A percentile compares a stretch with the other conserved stretches of the same genome.
These are phyloP conservation scores for Formica aserva DNA, from an alignment of 2,888 invertebrate genomes.

Conservation along the genomic window DNA sequence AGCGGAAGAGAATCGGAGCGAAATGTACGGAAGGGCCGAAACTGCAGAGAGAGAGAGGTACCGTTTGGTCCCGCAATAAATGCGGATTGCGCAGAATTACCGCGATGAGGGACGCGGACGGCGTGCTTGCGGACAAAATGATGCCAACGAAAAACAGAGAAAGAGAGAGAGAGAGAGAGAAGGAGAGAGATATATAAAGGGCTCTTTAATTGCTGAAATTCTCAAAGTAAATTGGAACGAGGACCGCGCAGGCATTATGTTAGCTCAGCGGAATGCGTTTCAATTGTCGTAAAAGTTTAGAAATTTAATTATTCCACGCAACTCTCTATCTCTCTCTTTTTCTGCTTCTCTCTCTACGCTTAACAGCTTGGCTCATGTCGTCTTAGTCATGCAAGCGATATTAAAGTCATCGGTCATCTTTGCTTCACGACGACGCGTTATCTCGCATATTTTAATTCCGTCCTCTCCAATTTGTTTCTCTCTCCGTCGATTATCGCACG, in stretches of 20 bases:
- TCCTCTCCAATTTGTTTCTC: conserved; percentile 56
- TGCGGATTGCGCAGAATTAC: conserved; percentile 60
- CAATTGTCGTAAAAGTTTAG: conserved; percentile 72
- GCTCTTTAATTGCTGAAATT: conserved; percentile 77
- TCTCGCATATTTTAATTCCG: conserved; percentile 50
- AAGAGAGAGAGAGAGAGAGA: conserved; percentile 41
- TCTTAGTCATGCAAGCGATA: conserved; percentile 50
- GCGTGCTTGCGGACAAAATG: conserved; percentile 33
- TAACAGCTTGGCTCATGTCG: conserved; percentile 9
- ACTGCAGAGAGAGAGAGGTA: conserved; percentile 22
- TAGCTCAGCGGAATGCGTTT: conserved; percentile 59
- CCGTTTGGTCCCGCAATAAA: conserved; percentile 43
- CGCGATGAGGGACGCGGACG: conserved; percentile 35
- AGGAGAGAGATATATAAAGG: conserved; percentile 10
- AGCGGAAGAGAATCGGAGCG: conserved; percentile 3
- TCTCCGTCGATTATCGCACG: conserved; percentile 38
- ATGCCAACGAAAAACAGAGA: conserved; percentile 60
- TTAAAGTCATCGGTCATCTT: conserved; percentile 54
- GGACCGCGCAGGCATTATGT: conserved; percentile 31
- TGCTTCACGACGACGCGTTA: conserved; percentile 35
- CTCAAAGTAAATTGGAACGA: conserved; percentile 69
- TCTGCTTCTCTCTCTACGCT: not conserved
- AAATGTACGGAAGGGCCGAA: conserved; percentile 24
- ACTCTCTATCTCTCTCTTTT: not conserved
- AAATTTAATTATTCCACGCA: conserved; percentile 79